A percentile compares a stretch with the other conserved stretches of the same genome.
phyloP scores from a whole-genome alignment of 2,113 vertebrate genomes.

The Bubalus kerabau region DNA sequence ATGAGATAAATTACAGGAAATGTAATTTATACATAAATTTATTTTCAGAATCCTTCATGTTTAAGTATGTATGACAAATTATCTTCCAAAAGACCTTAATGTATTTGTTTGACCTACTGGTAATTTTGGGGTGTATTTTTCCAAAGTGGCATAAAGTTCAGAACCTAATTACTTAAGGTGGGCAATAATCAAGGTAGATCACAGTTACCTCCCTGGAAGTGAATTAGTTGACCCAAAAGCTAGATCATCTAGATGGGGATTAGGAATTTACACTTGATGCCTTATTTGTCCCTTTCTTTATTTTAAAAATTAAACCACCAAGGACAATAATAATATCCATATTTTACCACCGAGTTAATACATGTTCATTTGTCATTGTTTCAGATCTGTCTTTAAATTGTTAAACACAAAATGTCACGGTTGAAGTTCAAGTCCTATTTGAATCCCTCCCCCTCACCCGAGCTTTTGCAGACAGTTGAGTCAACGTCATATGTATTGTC shows the following conservation, averaged over 20 bases:
- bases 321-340: background rate
- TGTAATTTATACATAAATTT: background rate
- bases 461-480: background rate
- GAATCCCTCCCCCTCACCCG: background rate
- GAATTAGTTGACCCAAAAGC: background rate
- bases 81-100: background rate
- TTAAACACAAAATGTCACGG: background rate
- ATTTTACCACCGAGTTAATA: background rate
- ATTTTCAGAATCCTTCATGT: background rate
- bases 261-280: background rate
- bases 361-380: background rate
- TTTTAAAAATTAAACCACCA: conserved; percentile 13
- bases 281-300: background rate
- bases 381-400: background rate
- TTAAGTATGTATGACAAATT: background rate
- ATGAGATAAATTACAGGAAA: background rate
- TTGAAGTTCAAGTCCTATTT: background rate
- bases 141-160: background rate
- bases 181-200: background rate
- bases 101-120: background rate
- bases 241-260: background rate
- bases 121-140: background rate
- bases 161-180: background rate
- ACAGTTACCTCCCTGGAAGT: background rate
- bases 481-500: background rate